Evolutionary conservation across 2,797 vertebrate genomes (phyloP), one percentile per base, ranked within the genome.

Genomic region (Muraenolepis orangiensis): DNA sequence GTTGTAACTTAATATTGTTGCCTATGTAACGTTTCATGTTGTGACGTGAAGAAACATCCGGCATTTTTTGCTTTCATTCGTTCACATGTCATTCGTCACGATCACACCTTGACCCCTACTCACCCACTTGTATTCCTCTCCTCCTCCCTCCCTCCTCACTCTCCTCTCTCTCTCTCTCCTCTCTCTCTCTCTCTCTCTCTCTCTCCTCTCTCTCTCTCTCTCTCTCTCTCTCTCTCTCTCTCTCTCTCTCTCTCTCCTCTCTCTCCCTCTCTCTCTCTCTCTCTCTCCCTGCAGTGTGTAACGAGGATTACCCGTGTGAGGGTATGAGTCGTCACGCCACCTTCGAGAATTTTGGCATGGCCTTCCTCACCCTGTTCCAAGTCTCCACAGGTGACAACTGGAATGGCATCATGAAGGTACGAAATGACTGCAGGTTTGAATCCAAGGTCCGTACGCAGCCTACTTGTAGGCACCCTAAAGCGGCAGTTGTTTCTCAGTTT

Each of bases 381-480:
- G 97, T 98, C 87, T 98, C 98, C 83, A 99, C 97, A 0, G 97
- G 98, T 0, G 98, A 99, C 92, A 99, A 99, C 91, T 99, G 98
- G 98, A 99, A 99, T 0, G 98, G 98, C 81, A 99, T 99, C 78
- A 98, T 99, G 97, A 99, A 99, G 97, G 98, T 98, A 94, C 88
- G 34, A 28, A 5, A 7, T 7, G n/a, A 66, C 7, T 8, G 51
- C 1, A 10, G 66, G 8, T 67, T 67, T 4, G 23, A 61, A 7
- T 61, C 57, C 23, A 26, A 61, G 23, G 23, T 61, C 57, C 20
- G 23, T 61, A 20, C 20, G 2, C 4, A 61, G 23, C 40, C 40
- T 38, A 38, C 4, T 1, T 61, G 57, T 23, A 26, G 4, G 18
- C 26, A 61, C n/a, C n/a, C n/a, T n/a, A n/a, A n/a, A n/a, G n/a